Evolutionary conservation across 1,140 invertebrate genomes (phyloP).

Genomic region (Reticulitermes speratus): DNA sequence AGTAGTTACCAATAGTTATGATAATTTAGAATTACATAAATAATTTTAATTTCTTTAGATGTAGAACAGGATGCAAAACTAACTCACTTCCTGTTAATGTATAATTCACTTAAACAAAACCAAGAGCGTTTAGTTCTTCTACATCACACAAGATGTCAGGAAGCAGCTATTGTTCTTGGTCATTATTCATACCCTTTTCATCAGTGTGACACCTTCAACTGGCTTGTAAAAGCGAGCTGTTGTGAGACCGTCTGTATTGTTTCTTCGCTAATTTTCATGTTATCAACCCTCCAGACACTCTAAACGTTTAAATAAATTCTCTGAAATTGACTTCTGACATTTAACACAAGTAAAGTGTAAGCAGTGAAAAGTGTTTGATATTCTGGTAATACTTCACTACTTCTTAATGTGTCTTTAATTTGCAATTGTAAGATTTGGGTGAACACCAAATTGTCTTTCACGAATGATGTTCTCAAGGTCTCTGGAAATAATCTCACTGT

Average conservation of each 20-base stretch:
- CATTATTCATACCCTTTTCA: background rate
- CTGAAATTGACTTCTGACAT: background rate
- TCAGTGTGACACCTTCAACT: background rate
- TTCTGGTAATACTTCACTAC: background rate
- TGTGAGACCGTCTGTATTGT: background rate
- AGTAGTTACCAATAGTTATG: no score
- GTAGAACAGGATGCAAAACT: no score
- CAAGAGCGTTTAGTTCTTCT: background rate
- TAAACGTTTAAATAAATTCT: background rate
- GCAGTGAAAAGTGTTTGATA: background rate
- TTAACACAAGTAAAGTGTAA: background rate
- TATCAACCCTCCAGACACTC: background rate
- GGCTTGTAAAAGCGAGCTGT: background rate
- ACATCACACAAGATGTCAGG: background rate
- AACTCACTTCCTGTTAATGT: background rate
- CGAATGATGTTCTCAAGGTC: no score
- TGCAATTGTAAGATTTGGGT: no score
- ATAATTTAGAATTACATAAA: no score
- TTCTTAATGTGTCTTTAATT: no score
- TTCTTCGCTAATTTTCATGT: background rate
- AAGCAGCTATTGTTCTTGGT: background rate
- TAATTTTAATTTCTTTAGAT: no score
- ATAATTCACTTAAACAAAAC: background rate
- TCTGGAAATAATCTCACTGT: no score
- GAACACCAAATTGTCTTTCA: no score